Evolutionary conservation across 2,797 vertebrate genomes (phyloP), one percentile per base, ranked within the genome.

Genomic region (Galagoides demidoff): DNA sequence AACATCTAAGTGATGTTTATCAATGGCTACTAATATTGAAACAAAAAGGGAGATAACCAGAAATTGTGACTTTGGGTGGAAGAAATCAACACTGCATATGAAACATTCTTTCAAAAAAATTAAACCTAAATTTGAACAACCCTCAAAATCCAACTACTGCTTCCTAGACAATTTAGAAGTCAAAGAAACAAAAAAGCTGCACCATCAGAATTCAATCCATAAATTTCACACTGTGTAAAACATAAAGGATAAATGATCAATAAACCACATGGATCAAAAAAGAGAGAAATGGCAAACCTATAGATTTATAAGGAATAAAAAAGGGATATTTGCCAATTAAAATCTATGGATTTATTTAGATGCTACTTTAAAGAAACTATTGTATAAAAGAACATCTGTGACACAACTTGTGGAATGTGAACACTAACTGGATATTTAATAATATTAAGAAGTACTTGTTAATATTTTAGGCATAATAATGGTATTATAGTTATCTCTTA

Each of bases 391-490:
- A 74, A 23, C 4, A 37, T 25, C 87, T 76, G 13, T 86, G 7
- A 92, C 13, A 49, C 9, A 91, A 91, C 31, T 52, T 34, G 27
- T 20, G 29, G 92, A 94, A 94, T 71, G 70, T 71, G 11, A 81
- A 55, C 59, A 31, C n/a, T 73, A 85, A 91, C 34, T 84, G 5
- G 63, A 68, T 63, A 83, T 66, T 73, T 85, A 77, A 78, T 49
- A n/a, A 63, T 66, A 49, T 68, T 87, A 76, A 78, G 19, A 96
- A 96, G 85, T 74, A n/a, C 55, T 52, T 88, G 3, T 81, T 64
- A 37, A 23, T 85, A 90, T 93, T 87, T 73, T 86, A 81, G 20
- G 7, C 37, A 25, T 49, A 7, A 59, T 61, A 57, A 94, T 76
- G 10, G 11, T 64, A 68, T 25, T 84, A 17, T 31, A 84, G 31